Evolutionary conservation across 1,140 invertebrate species (phyloP).

Genomic region (Hyphantria cunea): DNA sequence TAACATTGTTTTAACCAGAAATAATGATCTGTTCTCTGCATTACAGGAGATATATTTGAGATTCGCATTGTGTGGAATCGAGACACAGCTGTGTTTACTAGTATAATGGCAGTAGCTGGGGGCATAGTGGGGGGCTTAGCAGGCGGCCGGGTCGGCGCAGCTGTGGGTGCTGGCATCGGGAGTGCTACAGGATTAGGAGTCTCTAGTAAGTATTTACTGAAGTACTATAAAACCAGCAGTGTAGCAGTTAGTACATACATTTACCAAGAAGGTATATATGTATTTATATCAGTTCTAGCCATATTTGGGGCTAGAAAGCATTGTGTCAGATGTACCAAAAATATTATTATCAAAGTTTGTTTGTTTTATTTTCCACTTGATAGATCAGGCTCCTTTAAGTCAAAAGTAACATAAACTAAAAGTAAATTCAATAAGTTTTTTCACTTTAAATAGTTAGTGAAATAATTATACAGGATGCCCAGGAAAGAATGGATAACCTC

Average conservation of each 20-base stretch:
- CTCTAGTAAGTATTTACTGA: slow-evolving; percentile 43
- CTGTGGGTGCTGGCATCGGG: slow-evolving; percentile 57
- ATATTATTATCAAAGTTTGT: no score
- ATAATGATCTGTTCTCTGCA: neutral
- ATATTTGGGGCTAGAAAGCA: no score
- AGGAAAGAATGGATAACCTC: no score
- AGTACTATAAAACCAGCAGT: neutral
- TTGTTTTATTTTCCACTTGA: no score
- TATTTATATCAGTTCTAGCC: no score
- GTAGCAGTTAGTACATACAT: neutral
- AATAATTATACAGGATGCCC: no score
- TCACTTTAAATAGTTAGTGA: no score
- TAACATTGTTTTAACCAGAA: neutral
- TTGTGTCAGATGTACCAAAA: no score
- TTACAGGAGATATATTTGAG: slow-evolving; percentile 57
- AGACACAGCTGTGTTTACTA: slow-evolving; percentile 47
- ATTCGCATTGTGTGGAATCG: slow-evolving; percentile 59
- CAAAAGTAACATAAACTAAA: no score
- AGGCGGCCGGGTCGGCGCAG: slow-evolving; percentile 57
- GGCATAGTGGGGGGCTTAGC: slow-evolving; percentile 57
- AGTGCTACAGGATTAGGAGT: slow-evolving; percentile 52
- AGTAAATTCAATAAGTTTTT: no score
- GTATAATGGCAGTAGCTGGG: slow-evolving; percentile 50
- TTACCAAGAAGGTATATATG: neutral
- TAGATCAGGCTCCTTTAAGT: no score